Base-by-base conservation (phyloP, 2,113 vertebrate genomes). In the Hippopotamus amphibius region DNA sequence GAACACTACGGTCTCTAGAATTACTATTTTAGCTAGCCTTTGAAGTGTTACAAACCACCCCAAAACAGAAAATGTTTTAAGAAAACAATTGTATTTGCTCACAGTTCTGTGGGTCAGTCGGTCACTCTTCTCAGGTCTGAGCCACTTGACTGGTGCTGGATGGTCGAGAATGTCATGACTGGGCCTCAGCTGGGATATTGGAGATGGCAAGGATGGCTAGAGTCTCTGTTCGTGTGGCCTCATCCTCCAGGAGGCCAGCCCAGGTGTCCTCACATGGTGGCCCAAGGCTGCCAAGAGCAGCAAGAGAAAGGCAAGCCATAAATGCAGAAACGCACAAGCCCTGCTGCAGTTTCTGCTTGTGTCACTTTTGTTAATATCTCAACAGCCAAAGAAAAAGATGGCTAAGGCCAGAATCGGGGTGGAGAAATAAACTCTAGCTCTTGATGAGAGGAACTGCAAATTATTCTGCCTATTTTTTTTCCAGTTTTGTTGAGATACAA, bases 251-350 rank as follows among this genome's bases (percentile, higher is more conserved):
- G 5, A 30, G 43, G 41, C 13, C 41, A 33, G 28, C 43, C 15
- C 37, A 83, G 63, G 48, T 85, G 46, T 74, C 5, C 66, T 50
- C 65, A 13, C 13, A 5, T 41, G 30, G 24, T 72, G 15, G 16
- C n/a, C 59, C n/a, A 41, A 61, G 30, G 53, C 15, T 57, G 21
- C 50, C 43, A 65, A 1, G 50, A 61, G 48, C 15, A 37, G 8
- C 6, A 7, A 71, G 43, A 48, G n/a, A 33, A 55, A 57, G 61
- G 2, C 19, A 12, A 50, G 5, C 9, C 15, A 14, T 57, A 57
- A 7, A 21, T 21, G 55, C 55, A 57, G 6, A 8, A 28, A 59
- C 0, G 4, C 28, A 15, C 15, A 2, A 1, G 16, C 10, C 7
- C 19, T 7, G 24, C 26, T 16, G 12, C 55, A 53, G 66, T 41